These are phyloP conservation scores for Macaca fascicularis DNA, from an alignment of 2,113 vertebrate genomes.

Conservation along the genomic window DNA sequence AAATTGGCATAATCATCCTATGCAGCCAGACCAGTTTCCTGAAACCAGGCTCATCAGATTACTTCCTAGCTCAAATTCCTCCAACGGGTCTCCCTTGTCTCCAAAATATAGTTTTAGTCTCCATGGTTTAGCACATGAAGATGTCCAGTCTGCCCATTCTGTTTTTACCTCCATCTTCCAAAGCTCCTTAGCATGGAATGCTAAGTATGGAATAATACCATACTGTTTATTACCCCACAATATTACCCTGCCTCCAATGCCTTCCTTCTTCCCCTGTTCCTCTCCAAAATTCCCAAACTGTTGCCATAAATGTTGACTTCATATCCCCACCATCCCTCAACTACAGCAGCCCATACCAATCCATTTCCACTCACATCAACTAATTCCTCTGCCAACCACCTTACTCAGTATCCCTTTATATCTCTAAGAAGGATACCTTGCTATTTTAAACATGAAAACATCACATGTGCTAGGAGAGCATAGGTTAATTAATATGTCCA, in stretches of 20 bases:
- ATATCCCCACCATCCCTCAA: too few species aligned
- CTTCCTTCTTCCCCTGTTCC: not conserved
- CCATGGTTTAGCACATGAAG: not conserved
- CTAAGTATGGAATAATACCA: too few species aligned
- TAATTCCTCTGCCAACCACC: not conserved
- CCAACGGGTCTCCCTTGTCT: not conserved
- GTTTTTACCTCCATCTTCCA: not conserved
- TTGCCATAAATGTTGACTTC: not conserved
- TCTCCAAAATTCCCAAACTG: not conserved
- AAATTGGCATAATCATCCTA: not conserved
- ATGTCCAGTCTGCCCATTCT: not conserved
- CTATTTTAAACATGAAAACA: not conserved
- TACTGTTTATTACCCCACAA: not conserved
- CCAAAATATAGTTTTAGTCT: not conserved
- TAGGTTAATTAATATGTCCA: not conserved
- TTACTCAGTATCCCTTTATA: not conserved
- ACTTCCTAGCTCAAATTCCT: not conserved
- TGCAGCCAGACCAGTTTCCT: not conserved
- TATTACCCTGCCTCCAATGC: not conserved
- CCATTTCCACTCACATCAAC: not conserved
- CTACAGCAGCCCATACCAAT: fast-evolving
- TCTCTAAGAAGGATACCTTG: not conserved
- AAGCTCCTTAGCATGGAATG: too few species aligned
- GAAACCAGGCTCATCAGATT: not conserved
- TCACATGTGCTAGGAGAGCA: not conserved